Evolutionary conservation across 2,113 vertebrate species (phyloP).

Genomic region (Cyanistes caeruleus): DNA sequence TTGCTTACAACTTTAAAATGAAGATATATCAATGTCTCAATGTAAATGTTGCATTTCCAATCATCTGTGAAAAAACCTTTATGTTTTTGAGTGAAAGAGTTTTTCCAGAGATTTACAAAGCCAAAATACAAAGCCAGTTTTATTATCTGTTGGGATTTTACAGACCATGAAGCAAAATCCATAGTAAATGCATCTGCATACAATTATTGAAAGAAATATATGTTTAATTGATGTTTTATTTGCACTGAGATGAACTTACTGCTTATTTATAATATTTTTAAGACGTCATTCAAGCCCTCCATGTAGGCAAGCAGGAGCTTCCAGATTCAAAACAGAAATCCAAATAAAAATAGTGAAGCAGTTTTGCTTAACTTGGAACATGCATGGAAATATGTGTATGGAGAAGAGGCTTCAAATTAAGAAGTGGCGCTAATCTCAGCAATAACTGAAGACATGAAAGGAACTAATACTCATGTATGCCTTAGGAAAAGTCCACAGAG

Average conservation of each 20-base stretch:
- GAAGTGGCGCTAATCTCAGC: neutral
- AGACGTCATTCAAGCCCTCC: neutral
- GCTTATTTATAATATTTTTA: neutral
- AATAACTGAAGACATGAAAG: neutral
- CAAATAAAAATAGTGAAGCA: neutral
- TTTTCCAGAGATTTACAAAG: neutral
- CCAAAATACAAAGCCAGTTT: neutral
- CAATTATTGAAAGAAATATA: neutral
- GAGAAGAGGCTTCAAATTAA: neutral
- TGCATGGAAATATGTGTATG: neutral
- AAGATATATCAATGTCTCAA: neutral
- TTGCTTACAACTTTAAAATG: conserved; percentile 26
- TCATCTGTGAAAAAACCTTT: conserved; percentile 37
- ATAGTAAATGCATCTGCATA: neutral
- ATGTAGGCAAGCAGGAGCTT: neutral
- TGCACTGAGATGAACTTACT: neutral
- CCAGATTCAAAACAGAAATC: neutral
- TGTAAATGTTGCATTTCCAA: neutral
- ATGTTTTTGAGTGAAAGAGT: conserved; percentile 40
- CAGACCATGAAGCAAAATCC: neutral
- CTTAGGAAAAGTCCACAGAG: neutral
- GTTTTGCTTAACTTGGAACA: neutral
- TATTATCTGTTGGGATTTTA: conserved; percentile 8
- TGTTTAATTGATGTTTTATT: neutral
- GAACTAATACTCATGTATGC: neutral